Conservation (phyloP, 2,113 vertebrate genomes). For the Pelecanoides urinatrix region DNA sequence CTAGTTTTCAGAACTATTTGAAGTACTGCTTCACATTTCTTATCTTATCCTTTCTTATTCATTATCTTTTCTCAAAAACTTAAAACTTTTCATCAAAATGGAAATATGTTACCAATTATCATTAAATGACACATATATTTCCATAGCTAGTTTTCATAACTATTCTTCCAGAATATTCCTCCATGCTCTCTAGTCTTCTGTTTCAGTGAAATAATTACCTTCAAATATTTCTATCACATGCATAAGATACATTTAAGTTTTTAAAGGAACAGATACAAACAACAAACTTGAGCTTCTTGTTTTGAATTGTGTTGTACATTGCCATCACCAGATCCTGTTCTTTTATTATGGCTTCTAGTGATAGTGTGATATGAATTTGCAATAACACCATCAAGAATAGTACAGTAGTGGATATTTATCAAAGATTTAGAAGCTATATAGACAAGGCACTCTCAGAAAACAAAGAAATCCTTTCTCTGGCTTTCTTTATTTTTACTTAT, state of each 20-base stretch:
- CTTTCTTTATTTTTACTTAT: not conserved
- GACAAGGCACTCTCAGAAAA: not conserved
- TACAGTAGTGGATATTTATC: not conserved
- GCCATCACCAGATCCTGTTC: not conserved
- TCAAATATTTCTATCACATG: not conserved
- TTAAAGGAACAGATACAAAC: not conserved
- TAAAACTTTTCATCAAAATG: not conserved
- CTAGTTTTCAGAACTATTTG: not conserved
- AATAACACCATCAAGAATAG: not conserved
- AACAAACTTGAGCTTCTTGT: not conserved
- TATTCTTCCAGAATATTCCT: not conserved
- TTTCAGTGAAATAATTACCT: not conserved
- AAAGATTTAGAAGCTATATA: not conserved
- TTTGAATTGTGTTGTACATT: not conserved
- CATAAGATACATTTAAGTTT: not conserved
- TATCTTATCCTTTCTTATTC: not conserved
- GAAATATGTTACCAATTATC: not conserved
- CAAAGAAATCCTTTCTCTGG: not conserved
- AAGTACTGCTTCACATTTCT: not conserved
- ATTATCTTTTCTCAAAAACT: not conserved
- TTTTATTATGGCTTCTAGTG: not conserved
- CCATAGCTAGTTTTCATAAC: not conserved
- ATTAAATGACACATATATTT: not conserved
- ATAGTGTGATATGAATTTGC: not conserved
- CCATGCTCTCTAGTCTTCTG: not conserved